Percentiles rank a stretch among this genome's conserved stretches.
These are phyloP conservation scores for Hydrotaea diabolus DNA, from an alignment of 2,888 invertebrate species.

Conservation along the genomic window DNA sequence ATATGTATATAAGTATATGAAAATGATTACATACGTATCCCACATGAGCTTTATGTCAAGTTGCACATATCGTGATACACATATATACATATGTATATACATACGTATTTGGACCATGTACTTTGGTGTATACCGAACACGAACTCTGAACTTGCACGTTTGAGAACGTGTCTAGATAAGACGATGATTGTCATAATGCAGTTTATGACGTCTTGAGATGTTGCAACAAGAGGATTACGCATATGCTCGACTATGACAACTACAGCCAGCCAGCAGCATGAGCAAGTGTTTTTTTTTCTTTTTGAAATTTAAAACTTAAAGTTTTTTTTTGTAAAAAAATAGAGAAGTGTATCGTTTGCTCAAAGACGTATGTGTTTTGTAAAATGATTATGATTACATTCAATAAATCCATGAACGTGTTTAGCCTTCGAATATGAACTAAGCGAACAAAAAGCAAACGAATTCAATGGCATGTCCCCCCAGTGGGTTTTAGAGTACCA, in stretches of 20 bases:
- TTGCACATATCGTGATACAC: constrained; percentile 21
- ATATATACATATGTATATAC: no score
- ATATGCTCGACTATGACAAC: background rate
- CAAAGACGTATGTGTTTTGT: background rate
- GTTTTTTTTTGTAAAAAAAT: background rate
- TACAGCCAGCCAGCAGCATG: background rate
- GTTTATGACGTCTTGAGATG: constrained; percentile 35
- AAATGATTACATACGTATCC: constrained; percentile 4
- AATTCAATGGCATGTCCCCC: constrained; percentile 77
- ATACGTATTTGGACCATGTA: background rate
- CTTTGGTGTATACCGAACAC: background rate
- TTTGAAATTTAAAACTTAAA: background rate
- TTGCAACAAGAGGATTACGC: constrained; percentile 7
- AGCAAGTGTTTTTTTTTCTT: background rate
- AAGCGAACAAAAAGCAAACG: constrained; percentile 67
- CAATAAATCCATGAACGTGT: constrained; percentile 73
- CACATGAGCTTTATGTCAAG: constrained; percentile 64
- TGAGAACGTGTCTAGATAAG: constrained; percentile 34
- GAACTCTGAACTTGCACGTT: background rate
- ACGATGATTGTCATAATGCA: constrained; percentile 47
- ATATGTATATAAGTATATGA: background rate
- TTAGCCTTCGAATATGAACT: constrained; percentile 70
- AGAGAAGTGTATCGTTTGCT: background rate
- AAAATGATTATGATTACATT: constrained; percentile 52
- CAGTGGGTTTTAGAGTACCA: constrained; percentile 67